These are phyloP conservation scores for Sebastes alutus DNA, from an alignment of 2,797 vertebrate species.

Conservation along the genomic window DNA sequence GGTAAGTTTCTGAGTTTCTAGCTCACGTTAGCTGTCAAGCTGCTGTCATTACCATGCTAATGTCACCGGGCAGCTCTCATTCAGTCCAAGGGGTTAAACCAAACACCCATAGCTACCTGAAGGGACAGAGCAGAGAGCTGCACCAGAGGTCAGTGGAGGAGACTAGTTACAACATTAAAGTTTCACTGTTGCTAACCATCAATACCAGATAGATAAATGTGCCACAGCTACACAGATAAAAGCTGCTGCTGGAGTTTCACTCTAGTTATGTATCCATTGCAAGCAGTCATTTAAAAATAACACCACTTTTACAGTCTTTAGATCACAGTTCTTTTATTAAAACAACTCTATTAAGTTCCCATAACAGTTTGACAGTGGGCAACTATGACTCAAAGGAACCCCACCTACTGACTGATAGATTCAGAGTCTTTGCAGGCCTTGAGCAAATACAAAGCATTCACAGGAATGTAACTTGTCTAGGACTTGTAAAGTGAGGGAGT, in stretches of 20 bases:
- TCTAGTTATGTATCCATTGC: neutral
- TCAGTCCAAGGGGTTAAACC: neutral
- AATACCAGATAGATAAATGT: neutral
- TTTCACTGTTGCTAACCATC: neutral
- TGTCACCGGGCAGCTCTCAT: constrained; percentile 14
- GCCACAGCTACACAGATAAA: neutral
- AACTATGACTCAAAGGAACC: neutral
- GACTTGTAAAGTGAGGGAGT: neutral
- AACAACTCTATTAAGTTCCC: neutral
- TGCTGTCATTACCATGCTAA: constrained; percentile 52
- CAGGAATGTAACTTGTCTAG: constrained; percentile 40
- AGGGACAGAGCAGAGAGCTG: constrained; percentile 7
- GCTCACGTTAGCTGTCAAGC: constrained; percentile 8
- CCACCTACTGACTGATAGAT: neutral
- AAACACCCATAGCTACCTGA: neutral
- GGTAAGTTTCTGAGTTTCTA: neutral
- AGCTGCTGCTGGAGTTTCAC: neutral
- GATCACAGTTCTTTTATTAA: neutral
- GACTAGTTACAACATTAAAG: neutral
- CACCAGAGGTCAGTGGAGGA: constrained; percentile 35
- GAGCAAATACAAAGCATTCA: neutral
- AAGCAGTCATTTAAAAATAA: neutral
- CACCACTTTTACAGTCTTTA: neutral
- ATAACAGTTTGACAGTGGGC: neutral
- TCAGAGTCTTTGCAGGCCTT: neutral